These are phyloP conservation scores for Drosophila subobscura DNA, from an alignment of 1,140 invertebrate species.

Conservation along the genomic window DNA sequence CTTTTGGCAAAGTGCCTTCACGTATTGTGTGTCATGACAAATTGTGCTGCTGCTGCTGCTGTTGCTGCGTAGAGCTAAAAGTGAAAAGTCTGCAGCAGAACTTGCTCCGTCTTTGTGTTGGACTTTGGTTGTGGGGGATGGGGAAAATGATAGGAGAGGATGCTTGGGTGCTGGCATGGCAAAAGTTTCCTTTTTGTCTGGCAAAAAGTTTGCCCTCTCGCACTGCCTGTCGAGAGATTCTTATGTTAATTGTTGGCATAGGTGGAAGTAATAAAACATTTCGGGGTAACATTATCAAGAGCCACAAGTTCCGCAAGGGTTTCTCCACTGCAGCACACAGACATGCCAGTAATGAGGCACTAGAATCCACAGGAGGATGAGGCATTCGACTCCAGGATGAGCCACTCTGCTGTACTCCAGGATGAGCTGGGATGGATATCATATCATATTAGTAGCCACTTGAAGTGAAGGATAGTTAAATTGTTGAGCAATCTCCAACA, in stretches of 20 bases:
- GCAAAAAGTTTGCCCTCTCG: conserved; percentile 16
- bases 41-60: conserved; percentile 35
- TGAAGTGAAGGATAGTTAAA: no score
- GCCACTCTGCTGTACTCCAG: no score
- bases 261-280: conserved; percentile 81
- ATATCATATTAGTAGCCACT: no score
- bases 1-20: conserved; percentile 29
- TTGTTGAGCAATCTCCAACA: no score
- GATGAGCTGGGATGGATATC: no score
- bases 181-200: conserved; percentile 54
- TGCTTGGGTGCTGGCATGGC: conserved; percentile 42
- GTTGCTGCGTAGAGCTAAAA: conserved; percentile 24
- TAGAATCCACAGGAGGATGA: no score
- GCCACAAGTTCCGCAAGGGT: conserved; percentile 45
- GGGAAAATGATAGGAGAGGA: conserved; percentile 52
- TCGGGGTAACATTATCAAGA: conserved; percentile 70
- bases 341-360: no score
- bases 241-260: conserved; percentile 80
- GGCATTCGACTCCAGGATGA: no score
- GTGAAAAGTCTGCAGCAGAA: conserved; percentile 21
- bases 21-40: conserved; percentile 66
- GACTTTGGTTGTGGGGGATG: conserved; percentile 20
- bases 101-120: conserved; percentile 3
- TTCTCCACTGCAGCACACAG: neutral
- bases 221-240: conserved; percentile 49